Base-by-base conservation (phyloP, 2,797 vertebrate species). In the Pogoniulus pusillus region DNA sequence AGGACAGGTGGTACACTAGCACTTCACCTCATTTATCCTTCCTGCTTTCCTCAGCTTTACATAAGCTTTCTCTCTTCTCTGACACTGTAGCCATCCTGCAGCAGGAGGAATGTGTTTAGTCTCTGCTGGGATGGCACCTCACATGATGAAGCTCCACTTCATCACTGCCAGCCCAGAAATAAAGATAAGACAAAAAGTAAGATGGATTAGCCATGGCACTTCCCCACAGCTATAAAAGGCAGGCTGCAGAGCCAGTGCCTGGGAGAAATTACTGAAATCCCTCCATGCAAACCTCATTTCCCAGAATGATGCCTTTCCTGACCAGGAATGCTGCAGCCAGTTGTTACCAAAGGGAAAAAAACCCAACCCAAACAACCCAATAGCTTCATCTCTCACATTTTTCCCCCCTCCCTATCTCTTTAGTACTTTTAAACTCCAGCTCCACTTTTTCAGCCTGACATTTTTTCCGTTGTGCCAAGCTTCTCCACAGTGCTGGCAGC, bases 401-500 rank as follows among this genome's bases (percentile, higher is more conserved):
- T 10, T 23, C 43, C 20, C 54, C 32, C 34, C 12, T 23, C 43
- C 20, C 55, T 65, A 10, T 32, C 26, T 65, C 76, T 68, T 51
- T 9, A 27, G 4, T 30, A 55, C n/a, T 58, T 66, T 77, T 60
- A 0, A 64, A 65, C 77, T 95, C 89, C 91, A 90, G 90, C 71
- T 93, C 86, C 76, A 1, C 57, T 93, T 93, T 96, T 95, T 93
- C 57, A 4, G 24, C 59, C 85, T 78, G 83, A 87, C 83, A 66
- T 32, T 69, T 64, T 29, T 49, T 19, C 81, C 27, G 5, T 60
- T 77, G 85, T 88, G 83, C 72, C 0, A 1, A 90, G 72, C 55
- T 71, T 41, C 71, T 91, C 85, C 81, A 20, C 80, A 35, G 92
- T 1, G n/a, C 85, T 92, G 91, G 90, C 93, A 92, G 95, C 89